These are phyloP conservation scores for Catostomus latipinnis DNA, from an alignment of 2,797 vertebrate genomes.

Conservation along the genomic window DNA sequence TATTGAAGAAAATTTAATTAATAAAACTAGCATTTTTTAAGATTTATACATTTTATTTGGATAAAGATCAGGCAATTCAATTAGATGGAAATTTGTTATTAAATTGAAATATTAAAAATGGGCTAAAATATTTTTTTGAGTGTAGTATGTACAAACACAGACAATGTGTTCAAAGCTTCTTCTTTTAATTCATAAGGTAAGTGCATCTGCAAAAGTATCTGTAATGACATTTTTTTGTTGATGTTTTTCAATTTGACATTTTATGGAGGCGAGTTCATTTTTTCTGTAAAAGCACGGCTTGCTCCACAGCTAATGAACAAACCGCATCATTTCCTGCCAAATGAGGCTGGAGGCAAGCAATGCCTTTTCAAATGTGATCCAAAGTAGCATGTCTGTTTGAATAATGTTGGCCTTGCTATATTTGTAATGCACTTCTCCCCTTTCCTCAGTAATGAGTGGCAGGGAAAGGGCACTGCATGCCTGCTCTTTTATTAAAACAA, in stretches of 20 bases:
- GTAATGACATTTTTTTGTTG: not conserved
- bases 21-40: no score
- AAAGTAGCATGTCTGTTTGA: slow-evolving; percentile 20
- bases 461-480: slow-evolving; percentile 59
- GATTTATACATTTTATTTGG: no score
- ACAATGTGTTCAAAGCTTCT: not conserved
- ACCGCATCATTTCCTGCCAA: slow-evolving; percentile 34
- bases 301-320: slow-evolving; percentile 38
- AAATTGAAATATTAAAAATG: no score
- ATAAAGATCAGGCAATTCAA: no score
- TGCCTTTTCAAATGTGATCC: slow-evolving; percentile 35
- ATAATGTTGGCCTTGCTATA: slow-evolving; percentile 54
- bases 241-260: not conserved
- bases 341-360: slow-evolving; percentile 23
- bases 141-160: no score
- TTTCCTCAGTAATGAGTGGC: slow-evolving; percentile 60
- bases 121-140: no score
- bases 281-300: not conserved
- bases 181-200: slow-evolving; percentile 10
- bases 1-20: no score
- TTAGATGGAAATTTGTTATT: no score
- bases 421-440: slow-evolving; percentile 38
- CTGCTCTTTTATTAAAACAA: slow-evolving; percentile 72
- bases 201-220: slow-evolving; percentile 9
- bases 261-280: not conserved